Percentiles rank a stretch among this genome's conserved stretches.
Evolutionary conservation across 2,113 vertebrate genomes (phyloP).

Genomic region (Nothocercus julius): DNA sequence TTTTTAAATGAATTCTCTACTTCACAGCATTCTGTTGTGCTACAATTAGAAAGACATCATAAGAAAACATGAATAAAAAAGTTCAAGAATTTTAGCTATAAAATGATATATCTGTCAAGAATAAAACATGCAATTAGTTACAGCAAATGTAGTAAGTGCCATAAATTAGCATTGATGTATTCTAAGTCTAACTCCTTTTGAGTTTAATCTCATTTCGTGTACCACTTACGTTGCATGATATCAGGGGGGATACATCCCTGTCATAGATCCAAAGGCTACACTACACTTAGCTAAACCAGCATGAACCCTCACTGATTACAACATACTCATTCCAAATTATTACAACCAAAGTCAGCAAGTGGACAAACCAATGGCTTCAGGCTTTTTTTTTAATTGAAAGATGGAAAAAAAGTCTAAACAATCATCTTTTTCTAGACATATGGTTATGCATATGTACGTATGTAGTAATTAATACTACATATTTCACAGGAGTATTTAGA

Average conservation of each 20-base stretch:
- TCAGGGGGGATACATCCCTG: neutral
- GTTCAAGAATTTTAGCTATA: neutral
- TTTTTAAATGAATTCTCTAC: neutral
- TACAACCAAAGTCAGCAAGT: neutral
- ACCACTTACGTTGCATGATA: neutral
- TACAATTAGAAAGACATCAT: neutral
- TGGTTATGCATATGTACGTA: neutral
- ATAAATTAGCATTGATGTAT: slow-evolving; percentile 3
- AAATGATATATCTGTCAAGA: neutral
- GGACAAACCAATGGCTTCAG: neutral
- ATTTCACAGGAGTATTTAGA: neutral
- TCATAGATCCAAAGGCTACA: neutral
- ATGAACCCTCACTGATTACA: neutral
- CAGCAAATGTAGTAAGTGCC: slow-evolving; percentile 22
- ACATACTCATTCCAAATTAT: neutral
- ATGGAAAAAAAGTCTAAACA: neutral
- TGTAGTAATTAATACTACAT: neutral
- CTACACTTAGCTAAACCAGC: neutral
- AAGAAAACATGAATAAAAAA: neutral
- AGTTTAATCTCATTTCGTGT: neutral
- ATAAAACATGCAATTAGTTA: slow-evolving; percentile 53
- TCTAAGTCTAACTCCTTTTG: neutral
- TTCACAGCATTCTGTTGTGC: neutral
- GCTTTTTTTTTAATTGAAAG: neutral
- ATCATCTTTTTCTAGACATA: neutral